Percentiles rank a stretch among this genome's conserved stretches.
phyloP scores from a whole-genome alignment of 1,140 invertebrate genomes.

The Drosophila murphyi region DNA sequence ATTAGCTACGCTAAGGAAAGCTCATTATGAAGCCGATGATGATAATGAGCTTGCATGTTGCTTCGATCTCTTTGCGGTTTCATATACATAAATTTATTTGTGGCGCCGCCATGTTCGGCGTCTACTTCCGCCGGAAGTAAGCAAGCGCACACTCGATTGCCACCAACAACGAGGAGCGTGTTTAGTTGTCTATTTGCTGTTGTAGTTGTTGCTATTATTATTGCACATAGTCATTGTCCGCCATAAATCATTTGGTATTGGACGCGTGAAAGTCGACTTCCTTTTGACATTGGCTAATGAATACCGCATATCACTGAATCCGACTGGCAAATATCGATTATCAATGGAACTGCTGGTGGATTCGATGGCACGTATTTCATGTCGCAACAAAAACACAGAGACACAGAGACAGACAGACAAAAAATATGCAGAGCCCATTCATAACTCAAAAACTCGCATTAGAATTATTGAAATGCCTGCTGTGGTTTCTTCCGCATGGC shows the following conservation, averaged over 20 bases:
- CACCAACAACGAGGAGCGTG: constrained; percentile 19
- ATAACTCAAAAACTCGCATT: constrained; percentile 69
- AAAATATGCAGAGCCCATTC: constrained; percentile 22
- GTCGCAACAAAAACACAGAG: constrained; percentile 7
- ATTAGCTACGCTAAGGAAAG: constrained; percentile 32
- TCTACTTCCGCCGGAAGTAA: constrained; percentile 65
- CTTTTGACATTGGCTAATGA: constrained; percentile 45
- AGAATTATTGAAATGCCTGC: constrained; percentile 81
- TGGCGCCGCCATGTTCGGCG: constrained; percentile 43
- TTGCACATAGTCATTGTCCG: constrained; percentile 34
- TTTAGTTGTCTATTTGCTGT: not conserved
- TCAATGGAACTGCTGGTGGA: constrained; percentile 25
- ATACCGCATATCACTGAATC: constrained; percentile 35
- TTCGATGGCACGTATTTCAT: constrained; percentile 38
- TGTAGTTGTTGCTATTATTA: constrained; percentile 34
- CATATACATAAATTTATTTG: constrained; percentile 47
- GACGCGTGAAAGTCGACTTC: constrained; percentile 55
- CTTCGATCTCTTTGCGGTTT: constrained; percentile 49
- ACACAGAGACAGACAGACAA: constrained; percentile 9
- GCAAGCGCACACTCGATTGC: constrained; percentile 45
- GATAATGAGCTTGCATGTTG: constrained; percentile 31
- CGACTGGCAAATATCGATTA: constrained; percentile 60
- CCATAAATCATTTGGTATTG: constrained; percentile 75
- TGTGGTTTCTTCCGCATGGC: constrained; percentile 67
- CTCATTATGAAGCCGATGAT: constrained; percentile 39